Evolutionary conservation across 1,140 invertebrate genomes (phyloP), one percentile per base, ranked within the genome.

Genomic region (Drosophila pseudoananassae): DNA sequence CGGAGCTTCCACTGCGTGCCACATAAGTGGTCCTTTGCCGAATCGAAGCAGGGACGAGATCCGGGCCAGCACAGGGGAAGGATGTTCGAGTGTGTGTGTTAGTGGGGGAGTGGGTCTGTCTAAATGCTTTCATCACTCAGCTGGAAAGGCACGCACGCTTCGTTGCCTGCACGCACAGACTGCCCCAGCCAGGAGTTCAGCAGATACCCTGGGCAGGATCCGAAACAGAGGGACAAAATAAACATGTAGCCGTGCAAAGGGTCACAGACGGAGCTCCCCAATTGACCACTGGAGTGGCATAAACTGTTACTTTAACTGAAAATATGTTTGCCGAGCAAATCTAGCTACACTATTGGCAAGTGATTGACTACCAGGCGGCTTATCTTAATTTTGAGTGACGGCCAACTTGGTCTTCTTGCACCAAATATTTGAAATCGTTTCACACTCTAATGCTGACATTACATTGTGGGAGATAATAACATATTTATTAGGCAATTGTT

Each of bases 111-210:
- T 36, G 68, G 70, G 74, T 55, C 78, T 80, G 82, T 69, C 83
- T 87, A 84, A 84, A 84, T 84, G 81, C 77, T 84, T 84, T 84
- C 81, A 84, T 84, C 81, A 81, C 82, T 84, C 82, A 84, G 73
- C 81, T 84, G 81, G 81, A 84, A 84, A 77, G 81, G 55, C 58
- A 74, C 66, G 60, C 81, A 84, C 81, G 81, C 81, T 81, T 72
- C 81, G 50, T 55, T 78, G 68, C 25, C 75, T 59, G 63, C 80
- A 84, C 81, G 81, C 78, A 82, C 52, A 9, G 31, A 45, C 56
- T 55, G 8, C 56, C 49, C 57, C 57, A 59, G 14, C 46, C 23
- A 9, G 46, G 33, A 36, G 33, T 20, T 20, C 20, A 20, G 6
- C 36, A 29, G 25, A 5, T n/a, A 15, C 14, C 25, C 54, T 51